phyloP scores from a whole-genome alignment of 1,140 invertebrate species.

The Berghia stephanieae region DNA sequence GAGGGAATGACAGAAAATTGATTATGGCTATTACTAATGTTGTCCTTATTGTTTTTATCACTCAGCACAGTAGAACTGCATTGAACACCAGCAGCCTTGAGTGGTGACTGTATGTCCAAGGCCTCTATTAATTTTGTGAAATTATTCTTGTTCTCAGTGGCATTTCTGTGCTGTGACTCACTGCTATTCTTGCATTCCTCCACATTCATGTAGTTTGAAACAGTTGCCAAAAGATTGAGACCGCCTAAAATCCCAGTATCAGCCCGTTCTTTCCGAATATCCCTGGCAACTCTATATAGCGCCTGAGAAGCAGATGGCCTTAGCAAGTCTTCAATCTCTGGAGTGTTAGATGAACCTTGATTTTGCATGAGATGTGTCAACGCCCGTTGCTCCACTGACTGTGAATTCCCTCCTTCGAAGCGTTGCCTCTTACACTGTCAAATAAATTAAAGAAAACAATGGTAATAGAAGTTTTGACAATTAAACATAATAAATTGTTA shows the following conservation, averaged over 20 bases:
- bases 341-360: neutral
- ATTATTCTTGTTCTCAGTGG: too few relatives aligned
- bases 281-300: constrained; percentile 12
- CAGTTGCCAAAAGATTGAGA: constrained; percentile 28
- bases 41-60: too few relatives aligned
- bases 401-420: too few relatives aligned
- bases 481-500: neutral
- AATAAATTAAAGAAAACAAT: neutral
- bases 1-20: too few relatives aligned
- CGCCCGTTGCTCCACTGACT: neutral
- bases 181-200: neutral
- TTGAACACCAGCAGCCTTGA: too few relatives aligned
- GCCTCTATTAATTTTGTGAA: too few relatives aligned
- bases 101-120: too few relatives aligned
- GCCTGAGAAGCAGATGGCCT: constrained; percentile 21
- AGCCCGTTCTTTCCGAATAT: constrained; percentile 18
- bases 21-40: too few relatives aligned
- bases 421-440: constrained; percentile 19
- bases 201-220: constrained; percentile 25
- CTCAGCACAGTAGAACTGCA: too few relatives aligned
- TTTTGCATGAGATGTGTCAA: neutral
- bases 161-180: too few relatives aligned
- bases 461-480: neutral
- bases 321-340: constrained; percentile 1
- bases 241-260: too few relatives aligned